phyloP scores from a whole-genome alignment of 2,888 invertebrate species.

The Encarsia formosa region DNA sequence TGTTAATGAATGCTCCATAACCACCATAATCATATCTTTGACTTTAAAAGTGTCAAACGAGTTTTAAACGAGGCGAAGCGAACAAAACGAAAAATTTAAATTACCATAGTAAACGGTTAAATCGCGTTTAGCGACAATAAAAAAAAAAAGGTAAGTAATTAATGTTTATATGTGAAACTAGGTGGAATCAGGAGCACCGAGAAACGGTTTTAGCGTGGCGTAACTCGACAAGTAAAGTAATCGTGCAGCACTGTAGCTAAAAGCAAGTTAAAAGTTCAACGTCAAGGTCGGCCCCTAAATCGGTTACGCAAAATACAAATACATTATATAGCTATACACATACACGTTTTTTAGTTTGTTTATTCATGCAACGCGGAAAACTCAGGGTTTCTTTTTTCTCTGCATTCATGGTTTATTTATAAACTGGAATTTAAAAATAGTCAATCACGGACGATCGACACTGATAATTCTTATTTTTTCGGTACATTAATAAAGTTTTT shows the following conservation, averaged over 20 bases:
- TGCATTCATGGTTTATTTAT: too few relatives aligned
- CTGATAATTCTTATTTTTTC: too few relatives aligned
- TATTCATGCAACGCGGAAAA: too few relatives aligned
- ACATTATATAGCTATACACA: too few relatives aligned
- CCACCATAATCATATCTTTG: too few relatives aligned
- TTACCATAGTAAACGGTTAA: not conserved
- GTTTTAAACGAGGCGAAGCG: not conserved
- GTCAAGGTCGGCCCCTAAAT: constrained; percentile 14
- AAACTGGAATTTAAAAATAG: too few relatives aligned
- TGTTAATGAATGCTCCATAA: too few relatives aligned
- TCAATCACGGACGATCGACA: too few relatives aligned
- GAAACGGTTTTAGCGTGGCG: not conserved
- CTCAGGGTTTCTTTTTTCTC: too few relatives aligned
- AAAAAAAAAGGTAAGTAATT: not conserved
- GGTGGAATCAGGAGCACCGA: not conserved
- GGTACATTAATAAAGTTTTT: too few relatives aligned
- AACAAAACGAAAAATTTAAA: not conserved
- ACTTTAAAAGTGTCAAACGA: not conserved
- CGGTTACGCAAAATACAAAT: constrained; percentile 18
- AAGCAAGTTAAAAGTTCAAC: constrained; percentile 16
- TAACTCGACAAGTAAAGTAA: constrained; percentile 9
- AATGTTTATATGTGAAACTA: not conserved
- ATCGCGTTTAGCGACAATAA: not conserved
- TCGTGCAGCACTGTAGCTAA: not conserved
- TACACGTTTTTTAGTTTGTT: too few relatives aligned